Evolutionary conservation across 64 coral and sea anemone genomes (phyloP).

Genomic region (Actinia equina): DNA sequence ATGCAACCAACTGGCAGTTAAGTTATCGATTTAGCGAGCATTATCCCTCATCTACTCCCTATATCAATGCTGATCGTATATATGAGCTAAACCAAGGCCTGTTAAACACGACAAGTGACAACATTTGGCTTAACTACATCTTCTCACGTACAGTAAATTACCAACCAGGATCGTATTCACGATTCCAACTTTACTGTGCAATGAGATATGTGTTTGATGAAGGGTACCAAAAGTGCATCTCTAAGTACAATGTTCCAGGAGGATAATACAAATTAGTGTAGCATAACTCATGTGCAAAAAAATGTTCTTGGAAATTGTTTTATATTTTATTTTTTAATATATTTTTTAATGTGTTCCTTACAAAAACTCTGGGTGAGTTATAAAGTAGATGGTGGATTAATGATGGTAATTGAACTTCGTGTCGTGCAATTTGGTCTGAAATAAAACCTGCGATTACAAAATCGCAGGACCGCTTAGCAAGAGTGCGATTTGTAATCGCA

Average conservation of each 20-base stretch:
- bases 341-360: too few relatives aligned
- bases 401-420: too few relatives aligned
- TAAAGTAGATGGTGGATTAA: too few relatives aligned
- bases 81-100: slow-evolving; percentile 73
- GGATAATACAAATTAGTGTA: slow-evolving; percentile 35
- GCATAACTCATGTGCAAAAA: too few relatives aligned
- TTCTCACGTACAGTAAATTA: slow-evolving; percentile 76
- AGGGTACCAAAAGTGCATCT: slow-evolving; percentile 59
- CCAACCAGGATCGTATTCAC: slow-evolving; percentile 53
- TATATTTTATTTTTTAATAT: too few relatives aligned
- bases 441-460: too few relatives aligned
- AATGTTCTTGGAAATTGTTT: too few relatives aligned
- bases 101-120: slow-evolving; percentile 72
- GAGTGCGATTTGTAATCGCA: too few relatives aligned
- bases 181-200: slow-evolving; percentile 76
- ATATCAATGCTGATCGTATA: slow-evolving; percentile 82
- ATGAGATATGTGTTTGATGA: slow-evolving; percentile 64
- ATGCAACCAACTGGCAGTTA: slow-evolving; percentile 55
- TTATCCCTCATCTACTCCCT: slow-evolving; percentile 58
- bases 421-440: too few relatives aligned
- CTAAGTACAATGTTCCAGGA: slow-evolving; percentile 76
- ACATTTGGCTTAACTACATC: slow-evolving; percentile 51
- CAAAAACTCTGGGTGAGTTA: too few relatives aligned
- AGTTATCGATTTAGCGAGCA: slow-evolving; percentile 71
- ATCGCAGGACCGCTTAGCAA: too few relatives aligned